These are phyloP conservation scores for Microtus agrestis DNA, from an alignment of 2,797 vertebrate genomes.

Conservation along the genomic window DNA sequence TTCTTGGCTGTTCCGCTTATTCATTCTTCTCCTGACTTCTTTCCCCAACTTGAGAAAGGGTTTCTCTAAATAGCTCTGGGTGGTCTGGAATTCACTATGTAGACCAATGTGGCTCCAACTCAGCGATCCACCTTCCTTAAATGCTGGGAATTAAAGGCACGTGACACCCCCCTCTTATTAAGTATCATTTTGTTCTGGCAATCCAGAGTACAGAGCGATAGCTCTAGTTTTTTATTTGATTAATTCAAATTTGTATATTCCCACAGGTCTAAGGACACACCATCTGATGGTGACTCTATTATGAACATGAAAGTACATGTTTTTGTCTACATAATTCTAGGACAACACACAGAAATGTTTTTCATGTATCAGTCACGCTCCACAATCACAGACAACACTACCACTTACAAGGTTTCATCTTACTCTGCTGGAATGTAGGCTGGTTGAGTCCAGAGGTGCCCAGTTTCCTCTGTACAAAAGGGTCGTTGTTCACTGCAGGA, in stretches of 20 bases:
- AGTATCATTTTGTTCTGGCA: slow-evolving; percentile 32
- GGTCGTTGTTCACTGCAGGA: slow-evolving; percentile 95
- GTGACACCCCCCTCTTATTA: background rate
- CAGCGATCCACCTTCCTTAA: background rate
- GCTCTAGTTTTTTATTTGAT: slow-evolving; percentile 23
- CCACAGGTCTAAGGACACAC: background rate
- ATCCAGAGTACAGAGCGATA: background rate
- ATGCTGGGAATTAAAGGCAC: background rate
- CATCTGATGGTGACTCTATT: background rate
- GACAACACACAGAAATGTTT: slow-evolving; percentile 75
- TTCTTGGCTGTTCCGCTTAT: background rate
- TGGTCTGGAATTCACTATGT: background rate
- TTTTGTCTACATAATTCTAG: slow-evolving; percentile 18
- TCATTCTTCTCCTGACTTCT: background rate
- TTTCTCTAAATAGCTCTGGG: background rate
- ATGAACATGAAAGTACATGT: background rate
- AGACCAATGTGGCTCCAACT: background rate
- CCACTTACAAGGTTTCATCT: slow-evolving; percentile 98
- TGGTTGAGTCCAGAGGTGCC: slow-evolving; percentile 99
- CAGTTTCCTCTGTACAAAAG: slow-evolving; percentile 98
- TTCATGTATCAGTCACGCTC: slow-evolving; percentile 89
- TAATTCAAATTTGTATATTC: slow-evolving; percentile 11
- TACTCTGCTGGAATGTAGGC: slow-evolving; percentile 99
- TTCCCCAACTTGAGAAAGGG: background rate
- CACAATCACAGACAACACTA: slow-evolving; percentile 95